A percentile compares a stretch with the other conserved stretches of the same genome.
These are phyloP conservation scores for Ceratoteleas bidentatus DNA, from an alignment of 1,140 invertebrate species.

Conservation along the genomic window DNA sequence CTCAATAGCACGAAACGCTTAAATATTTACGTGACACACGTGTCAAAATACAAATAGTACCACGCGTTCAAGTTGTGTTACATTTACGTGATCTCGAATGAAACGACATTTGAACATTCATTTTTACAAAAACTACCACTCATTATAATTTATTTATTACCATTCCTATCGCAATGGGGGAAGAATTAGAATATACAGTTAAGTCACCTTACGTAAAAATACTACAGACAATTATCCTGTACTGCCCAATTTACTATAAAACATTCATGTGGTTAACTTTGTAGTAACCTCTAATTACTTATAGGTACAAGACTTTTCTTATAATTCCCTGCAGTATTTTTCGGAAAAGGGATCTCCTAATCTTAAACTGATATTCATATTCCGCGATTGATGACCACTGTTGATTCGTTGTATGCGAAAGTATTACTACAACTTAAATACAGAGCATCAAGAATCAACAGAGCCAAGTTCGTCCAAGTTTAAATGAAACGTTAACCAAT, in stretches of 20 bases:
- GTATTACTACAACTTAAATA: background rate
- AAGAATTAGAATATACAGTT: background rate
- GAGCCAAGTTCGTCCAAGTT: background rate
- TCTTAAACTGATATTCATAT: constrained; percentile 1
- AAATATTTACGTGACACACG: constrained; percentile 1
- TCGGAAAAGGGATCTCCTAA: no score
- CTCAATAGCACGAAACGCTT: background rate
- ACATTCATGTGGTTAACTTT: no score
- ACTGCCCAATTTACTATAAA: no score
- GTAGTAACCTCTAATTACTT: no score
- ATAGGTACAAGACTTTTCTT: no score
- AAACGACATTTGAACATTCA: background rate
- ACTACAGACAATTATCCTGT: no score
- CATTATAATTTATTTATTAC: background rate
- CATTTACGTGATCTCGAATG: background rate
- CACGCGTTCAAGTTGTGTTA: background rate
- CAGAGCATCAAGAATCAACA: constrained; percentile 1
- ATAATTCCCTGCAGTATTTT: no score
- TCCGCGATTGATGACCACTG: background rate
- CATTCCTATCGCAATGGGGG: background rate
- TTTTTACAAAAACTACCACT: no score
- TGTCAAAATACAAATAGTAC: background rate
- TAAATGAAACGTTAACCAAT: constrained; percentile 1
- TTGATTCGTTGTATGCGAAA: background rate
- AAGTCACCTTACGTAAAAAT: no score